These are phyloP conservation scores for Eublepharis macularius DNA, from an alignment of 2,113 vertebrate genomes.

Conservation along the genomic window DNA sequence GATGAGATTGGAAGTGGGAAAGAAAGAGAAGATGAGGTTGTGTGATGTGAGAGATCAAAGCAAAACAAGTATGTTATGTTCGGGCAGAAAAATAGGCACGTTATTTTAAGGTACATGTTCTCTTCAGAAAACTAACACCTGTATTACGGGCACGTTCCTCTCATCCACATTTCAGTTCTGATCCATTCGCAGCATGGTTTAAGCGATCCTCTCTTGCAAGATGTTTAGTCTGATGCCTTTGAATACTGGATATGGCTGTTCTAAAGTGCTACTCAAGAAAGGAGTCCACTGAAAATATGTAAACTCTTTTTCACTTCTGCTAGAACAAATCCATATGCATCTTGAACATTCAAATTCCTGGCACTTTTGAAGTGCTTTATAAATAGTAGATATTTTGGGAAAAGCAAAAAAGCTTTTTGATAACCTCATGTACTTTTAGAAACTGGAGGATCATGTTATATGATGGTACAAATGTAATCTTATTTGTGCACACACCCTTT, in stretches of 20 bases:
- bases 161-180: slow-evolving; percentile 29
- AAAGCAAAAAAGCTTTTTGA: slow-evolving; percentile 45
- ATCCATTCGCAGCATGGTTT: slow-evolving; percentile 24
- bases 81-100: not conserved
- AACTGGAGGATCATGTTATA: slow-evolving; percentile 21
- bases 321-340: slow-evolving; percentile 44
- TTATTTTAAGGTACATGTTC: slow-evolving; percentile 19
- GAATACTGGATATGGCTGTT: slow-evolving; percentile 16
- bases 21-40: not conserved
- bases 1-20: not conserved
- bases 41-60: not conserved
- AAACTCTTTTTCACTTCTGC: slow-evolving; percentile 37
- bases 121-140: not conserved
- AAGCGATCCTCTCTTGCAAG: slow-evolving; percentile 10
- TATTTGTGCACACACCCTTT: slow-evolving; percentile 38
- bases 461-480: slow-evolving; percentile 23
- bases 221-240: slow-evolving; percentile 15
- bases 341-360: not conserved
- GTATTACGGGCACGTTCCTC: slow-evolving; percentile 8
- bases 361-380: slow-evolving; percentile 37
- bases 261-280: slow-evolving; percentile 41
- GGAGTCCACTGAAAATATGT: slow-evolving; percentile 43
- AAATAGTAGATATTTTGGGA: slow-evolving; percentile 31
- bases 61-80: not conserved
- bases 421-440: slow-evolving; percentile 38